Conservation (phyloP, 2,797 vertebrate genomes). For the Rachycentron canadum region DNA sequence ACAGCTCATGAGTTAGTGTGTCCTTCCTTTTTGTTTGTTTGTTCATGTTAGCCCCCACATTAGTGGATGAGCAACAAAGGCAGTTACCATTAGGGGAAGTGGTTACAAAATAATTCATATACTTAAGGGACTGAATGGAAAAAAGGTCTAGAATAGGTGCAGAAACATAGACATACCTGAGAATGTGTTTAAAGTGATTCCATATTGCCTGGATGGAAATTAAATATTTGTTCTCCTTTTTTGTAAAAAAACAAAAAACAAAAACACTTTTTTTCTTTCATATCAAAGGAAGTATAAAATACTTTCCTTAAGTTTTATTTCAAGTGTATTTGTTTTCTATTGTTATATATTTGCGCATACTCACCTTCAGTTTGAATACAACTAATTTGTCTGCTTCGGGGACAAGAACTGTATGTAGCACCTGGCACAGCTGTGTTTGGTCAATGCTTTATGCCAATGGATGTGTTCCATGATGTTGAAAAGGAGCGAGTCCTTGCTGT, state of each 20-base stretch:
- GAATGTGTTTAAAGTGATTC: constrained; percentile 44
- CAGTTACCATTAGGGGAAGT: constrained; percentile 27
- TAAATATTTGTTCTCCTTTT: constrained; percentile 1
- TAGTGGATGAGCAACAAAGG: constrained; percentile 13
- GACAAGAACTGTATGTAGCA: constrained; percentile 64
- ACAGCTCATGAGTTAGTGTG: constrained; percentile 32
- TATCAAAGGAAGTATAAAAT: constrained; percentile 11
- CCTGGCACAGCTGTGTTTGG: constrained; percentile 54
- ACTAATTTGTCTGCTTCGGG: constrained; percentile 14
- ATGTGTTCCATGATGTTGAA: constrained; percentile 33
- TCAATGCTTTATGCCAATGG: constrained; percentile 48
- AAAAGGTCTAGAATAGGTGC: constrained; percentile 15
- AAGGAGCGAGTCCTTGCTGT: constrained; percentile 32
- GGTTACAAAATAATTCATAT: constrained; percentile 11
- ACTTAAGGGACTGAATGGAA: not conserved
- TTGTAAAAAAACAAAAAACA: not conserved
- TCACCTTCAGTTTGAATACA: constrained; percentile 18
- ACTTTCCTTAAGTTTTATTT: constrained; percentile 19
- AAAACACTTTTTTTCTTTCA: not conserved
- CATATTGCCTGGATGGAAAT: constrained; percentile 31
- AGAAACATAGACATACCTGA: constrained; percentile 9
- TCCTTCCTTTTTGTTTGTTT: constrained; percentile 38
- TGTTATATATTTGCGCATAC: constrained; percentile 28
- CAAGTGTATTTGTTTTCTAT: constrained; percentile 39
- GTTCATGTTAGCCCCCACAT: constrained; percentile 7